Evolutionary conservation across 2,888 invertebrate genomes (phyloP).

Genomic region (Conchocele bisecta): DNA sequence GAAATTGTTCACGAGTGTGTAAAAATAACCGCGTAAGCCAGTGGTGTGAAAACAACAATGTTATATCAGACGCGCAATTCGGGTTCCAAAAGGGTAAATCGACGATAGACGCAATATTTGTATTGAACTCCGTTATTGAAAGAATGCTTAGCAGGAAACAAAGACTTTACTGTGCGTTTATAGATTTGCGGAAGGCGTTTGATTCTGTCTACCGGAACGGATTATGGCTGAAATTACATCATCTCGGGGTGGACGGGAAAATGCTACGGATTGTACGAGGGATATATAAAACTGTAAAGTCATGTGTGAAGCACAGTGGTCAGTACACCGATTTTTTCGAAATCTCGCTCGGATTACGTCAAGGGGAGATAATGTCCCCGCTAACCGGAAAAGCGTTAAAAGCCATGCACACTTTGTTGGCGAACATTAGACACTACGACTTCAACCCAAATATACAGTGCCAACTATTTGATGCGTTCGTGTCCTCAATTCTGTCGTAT

Average conservation of each 20-base stretch:
- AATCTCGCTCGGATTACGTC: slow-evolving; percentile 9
- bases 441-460: slow-evolving; percentile 15
- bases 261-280: slow-evolving; percentile 1
- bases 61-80: slow-evolving; percentile 21
- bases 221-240: slow-evolving; percentile 23
- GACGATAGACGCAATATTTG: slow-evolving; percentile 28
- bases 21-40: slow-evolving; percentile 13
- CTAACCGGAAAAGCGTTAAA: slow-evolving; percentile 21
- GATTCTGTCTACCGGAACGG: slow-evolving; percentile 25
- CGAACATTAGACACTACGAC: background rate
- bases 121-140: slow-evolving; percentile 7
- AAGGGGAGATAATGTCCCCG: slow-evolving; percentile 13
- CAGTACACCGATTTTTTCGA: slow-evolving; percentile 8
- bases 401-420: slow-evolving; percentile 5
- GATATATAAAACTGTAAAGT: slow-evolving; percentile 11
- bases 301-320: slow-evolving; percentile 1
- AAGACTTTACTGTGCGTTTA: slow-evolving; percentile 11
- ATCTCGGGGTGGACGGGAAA: slow-evolving; percentile 12
- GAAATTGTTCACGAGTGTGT: slow-evolving; percentile 24
- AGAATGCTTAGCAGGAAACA: slow-evolving; percentile 1
- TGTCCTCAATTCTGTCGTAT: slow-evolving; percentile 20
- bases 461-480: slow-evolving; percentile 38
- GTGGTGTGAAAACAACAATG: slow-evolving; percentile 9
- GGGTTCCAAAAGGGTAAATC: slow-evolving; percentile 18
- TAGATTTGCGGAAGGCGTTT: slow-evolving; percentile 17